Base-by-base conservation (phyloP, 2,797 vertebrate genomes). In the Rhynchonycteris naso region DNA sequence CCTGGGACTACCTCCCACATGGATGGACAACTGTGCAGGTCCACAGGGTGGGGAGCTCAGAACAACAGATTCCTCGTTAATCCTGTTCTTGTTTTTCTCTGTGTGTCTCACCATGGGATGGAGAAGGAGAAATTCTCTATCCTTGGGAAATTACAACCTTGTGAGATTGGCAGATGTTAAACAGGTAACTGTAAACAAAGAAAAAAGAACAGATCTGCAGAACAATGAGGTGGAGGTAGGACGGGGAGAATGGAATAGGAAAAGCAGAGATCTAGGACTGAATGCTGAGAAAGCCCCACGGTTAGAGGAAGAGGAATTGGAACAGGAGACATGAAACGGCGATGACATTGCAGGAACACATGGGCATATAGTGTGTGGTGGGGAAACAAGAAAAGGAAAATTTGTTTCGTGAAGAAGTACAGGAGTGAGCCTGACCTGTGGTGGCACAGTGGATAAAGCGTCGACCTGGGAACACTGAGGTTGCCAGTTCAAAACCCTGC, bases 11-110 rank as follows among this genome's bases (percentile, higher is more conserved):
- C 26, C 69, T 79, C 71, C 38, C 30, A 3, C 11, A n/a, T 61
- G 33, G 10, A 38, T 13, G 33, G 14, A 4, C 2, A 38, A 54
- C 11, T 33, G 30, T 2, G 14, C 21, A 50, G 33, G 28, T 24
- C 13, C 24, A 19, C 1, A 13, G 19, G 1, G 10, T 1, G 28
- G 14, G 1, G 15, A 76, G 9, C 3, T 7, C 13, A 18, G 47
- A 21, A n/a, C n/a, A 5, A 28, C 10, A 5, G 19, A 22, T n/a
- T 84, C 16, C 18, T 72, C 11, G 47, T 72, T 52, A 35, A 16
- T 58, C 69, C 5, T 12, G 54, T 59, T 43, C 52, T 50, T 58
- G 3, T n/a, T 12, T 14, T 91, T 7, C 2, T 93, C 43, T 47
- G 58, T 74, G 19, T 74, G 43, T 4, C 35, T 83, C 47, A 26